phyloP scores from a whole-genome alignment of 2,113 vertebrate genomes.

The Tylochromis polylepis region DNA sequence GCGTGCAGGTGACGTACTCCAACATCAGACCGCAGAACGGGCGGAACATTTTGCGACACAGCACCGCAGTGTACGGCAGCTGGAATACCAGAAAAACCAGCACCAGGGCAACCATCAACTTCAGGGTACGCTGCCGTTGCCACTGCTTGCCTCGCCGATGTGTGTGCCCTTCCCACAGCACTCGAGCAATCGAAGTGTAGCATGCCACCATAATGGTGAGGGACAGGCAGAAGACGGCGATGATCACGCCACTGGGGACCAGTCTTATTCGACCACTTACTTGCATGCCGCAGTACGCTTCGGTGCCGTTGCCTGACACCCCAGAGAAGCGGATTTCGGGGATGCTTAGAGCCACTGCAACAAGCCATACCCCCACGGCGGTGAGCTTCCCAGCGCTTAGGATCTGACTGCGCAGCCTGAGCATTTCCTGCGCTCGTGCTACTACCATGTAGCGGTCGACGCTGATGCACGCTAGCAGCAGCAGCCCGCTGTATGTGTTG shows the following conservation, averaged over 20 bases:
- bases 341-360: constrained; percentile 77
- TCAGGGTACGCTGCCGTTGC: constrained; percentile 78
- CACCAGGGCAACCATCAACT: constrained; percentile 84
- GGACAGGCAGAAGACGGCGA: constrained; percentile 79
- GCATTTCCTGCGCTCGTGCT: constrained; percentile 60
- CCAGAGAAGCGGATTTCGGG: constrained; percentile 78
- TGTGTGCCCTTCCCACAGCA: constrained; percentile 67
- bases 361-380: constrained; percentile 67
- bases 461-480: constrained; percentile 89
- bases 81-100: constrained; percentile 83
- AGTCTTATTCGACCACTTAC: constrained; percentile 63
- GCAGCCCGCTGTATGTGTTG: constrained; percentile 86
- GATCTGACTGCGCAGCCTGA: constrained; percentile 50
- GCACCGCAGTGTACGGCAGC: constrained; percentile 84
- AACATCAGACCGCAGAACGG: constrained; percentile 72
- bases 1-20: constrained; percentile 78
- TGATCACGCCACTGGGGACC: constrained; percentile 69
- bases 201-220: constrained; percentile 81
- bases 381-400: constrained; percentile 52
- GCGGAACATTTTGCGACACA: constrained; percentile 72
- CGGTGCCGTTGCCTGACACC: constrained; percentile 9
- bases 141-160: constrained; percentile 57
- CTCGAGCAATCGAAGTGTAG: constrained; percentile 76
- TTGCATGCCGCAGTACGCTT: constrained; percentile 63
- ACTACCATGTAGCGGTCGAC: constrained; percentile 88